Evolutionary conservation across 2,113 vertebrate genomes (phyloP).

Genomic region (Trachemys scripta): DNA sequence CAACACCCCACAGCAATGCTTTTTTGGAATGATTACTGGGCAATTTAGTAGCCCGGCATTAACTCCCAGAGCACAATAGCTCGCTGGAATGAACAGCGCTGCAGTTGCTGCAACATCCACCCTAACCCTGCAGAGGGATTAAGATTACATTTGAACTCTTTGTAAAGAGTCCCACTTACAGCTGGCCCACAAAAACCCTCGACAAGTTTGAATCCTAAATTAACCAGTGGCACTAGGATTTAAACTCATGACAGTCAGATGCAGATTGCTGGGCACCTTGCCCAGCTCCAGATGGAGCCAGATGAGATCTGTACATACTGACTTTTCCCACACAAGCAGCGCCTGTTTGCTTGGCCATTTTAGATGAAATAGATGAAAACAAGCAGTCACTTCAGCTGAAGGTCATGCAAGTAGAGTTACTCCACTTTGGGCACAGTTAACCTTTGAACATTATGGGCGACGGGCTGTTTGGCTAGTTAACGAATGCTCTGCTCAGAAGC

Average conservation of each 20-base stretch:
- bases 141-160: background rate
- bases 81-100: background rate
- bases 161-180: background rate
- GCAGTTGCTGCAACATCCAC: background rate
- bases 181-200: background rate
- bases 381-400: background rate
- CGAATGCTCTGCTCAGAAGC: constrained; percentile 1
- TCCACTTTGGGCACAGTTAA: background rate
- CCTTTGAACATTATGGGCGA: background rate
- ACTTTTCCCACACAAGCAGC: background rate
- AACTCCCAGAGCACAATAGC: accelerated
- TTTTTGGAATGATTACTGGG: background rate
- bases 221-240: background rate
- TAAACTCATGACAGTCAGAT: background rate
- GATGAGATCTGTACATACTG: background rate
- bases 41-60: background rate
- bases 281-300: background rate
- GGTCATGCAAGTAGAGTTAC: background rate
- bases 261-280: background rate
- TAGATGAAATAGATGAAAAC: background rate
- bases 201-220: background rate
- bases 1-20: background rate
- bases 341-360: background rate
- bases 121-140: background rate
- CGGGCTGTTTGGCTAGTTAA: background rate